Evolutionary conservation across 2,797 vertebrate genomes (phyloP), one percentile per base, ranked within the genome.

Genomic region (Gallinago solitaria): DNA sequence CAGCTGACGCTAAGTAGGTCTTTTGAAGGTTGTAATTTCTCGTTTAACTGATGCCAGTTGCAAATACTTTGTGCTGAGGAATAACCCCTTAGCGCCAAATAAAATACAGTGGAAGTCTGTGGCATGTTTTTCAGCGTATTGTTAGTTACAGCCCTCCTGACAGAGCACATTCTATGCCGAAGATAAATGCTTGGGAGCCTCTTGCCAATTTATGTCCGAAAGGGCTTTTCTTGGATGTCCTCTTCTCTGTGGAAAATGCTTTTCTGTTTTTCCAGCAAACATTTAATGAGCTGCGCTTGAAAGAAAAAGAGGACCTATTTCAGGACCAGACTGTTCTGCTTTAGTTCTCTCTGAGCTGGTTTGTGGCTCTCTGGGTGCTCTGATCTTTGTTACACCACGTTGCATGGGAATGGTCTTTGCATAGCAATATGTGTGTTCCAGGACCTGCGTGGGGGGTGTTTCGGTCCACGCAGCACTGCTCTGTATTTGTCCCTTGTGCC

Each of bases 11-110:
- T 97, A 97, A 98, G 97, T 96, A 89, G 96, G 83, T 54, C 98
- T 97, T 97, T 98, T 96, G 97, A 98, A 97, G 92, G 97, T 93
- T 97, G 96, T 97, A 97, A 98, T 98, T 98, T 97, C 97, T 98
- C 41, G 84, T 97, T 97, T 97, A 98, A 97, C 83, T 5, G 9
- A 93, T 97, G 98, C 97, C 97, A 98, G 96, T 98, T 96, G 96
- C 50, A 57, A 98, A 97, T 97, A 95, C 96, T 98, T 97, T 96
- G 97, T 96, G 96, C 97, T 95, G 96, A 97, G 97, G 97, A 97
- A 97, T 97, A 98, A 97, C 97, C 95, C 86, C 92, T 94, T 87
- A 16, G 68, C 68, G 98, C 97, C 98, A 98, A 98, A 95, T 97
- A 98, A 98, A 98, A 98, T 80, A 98, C 96, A 96, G 97, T 95